Percentiles rank a stretch among this genome's conserved stretches.
These are phyloP conservation scores for Brachyrhaphis roseni DNA, from an alignment of 2,797 vertebrate genomes.

Conservation along the genomic window DNA sequence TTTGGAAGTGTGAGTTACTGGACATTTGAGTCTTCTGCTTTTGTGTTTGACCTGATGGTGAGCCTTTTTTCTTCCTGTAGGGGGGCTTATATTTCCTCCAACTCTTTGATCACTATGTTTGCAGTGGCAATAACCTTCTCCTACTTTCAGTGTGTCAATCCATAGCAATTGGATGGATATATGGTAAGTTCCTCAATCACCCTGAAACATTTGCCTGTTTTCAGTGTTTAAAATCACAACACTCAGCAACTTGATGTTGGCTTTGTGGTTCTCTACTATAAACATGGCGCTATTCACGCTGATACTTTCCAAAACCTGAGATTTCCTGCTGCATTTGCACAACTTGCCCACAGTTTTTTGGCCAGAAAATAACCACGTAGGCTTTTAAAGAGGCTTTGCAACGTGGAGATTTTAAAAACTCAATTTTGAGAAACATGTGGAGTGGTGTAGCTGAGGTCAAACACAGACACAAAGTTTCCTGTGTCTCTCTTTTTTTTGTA, in stretches of 20 bases:
- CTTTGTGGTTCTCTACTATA: not conserved
- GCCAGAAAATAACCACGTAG: not conserved
- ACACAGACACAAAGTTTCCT: not conserved
- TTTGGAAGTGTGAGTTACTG: not conserved
- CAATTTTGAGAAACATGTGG: not conserved
- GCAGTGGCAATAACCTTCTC: constrained; percentile 78
- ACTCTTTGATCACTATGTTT: constrained; percentile 80
- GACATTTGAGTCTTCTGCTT: constrained; percentile 1
- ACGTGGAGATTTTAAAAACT: not conserved
- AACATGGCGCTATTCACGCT: not conserved
- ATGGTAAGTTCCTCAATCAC: constrained; percentile 62
- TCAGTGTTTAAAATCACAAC: not conserved
- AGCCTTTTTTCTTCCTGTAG: constrained; percentile 49
- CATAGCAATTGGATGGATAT: constrained; percentile 76
- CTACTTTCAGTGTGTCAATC: constrained; percentile 78
- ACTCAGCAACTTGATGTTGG: not conserved
- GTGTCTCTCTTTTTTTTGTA: not conserved
- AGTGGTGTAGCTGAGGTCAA: not conserved
- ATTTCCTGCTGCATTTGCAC: not conserved
- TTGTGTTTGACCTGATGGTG: constrained; percentile 12
- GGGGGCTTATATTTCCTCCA: constrained; percentile 78
- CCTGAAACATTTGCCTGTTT: not conserved
- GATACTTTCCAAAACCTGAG: not conserved
- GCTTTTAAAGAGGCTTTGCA: not conserved
- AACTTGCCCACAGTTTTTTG: not conserved